Evolutionary conservation across 2,113 vertebrate genomes (phyloP), one percentile per base, ranked within the genome.

Genomic region (Sapayoa aenigma): DNA sequence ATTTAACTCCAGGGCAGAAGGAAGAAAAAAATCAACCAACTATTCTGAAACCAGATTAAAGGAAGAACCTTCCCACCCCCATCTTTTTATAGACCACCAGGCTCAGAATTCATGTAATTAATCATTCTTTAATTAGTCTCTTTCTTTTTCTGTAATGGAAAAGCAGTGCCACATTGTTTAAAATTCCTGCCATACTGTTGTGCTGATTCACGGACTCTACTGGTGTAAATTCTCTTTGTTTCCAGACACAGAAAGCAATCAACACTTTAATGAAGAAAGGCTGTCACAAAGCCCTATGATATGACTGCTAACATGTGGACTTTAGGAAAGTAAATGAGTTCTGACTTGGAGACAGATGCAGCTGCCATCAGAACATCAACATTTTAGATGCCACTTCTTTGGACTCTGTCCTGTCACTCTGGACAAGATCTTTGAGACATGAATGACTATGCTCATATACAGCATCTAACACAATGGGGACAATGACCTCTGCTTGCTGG

Each of bases 171-270:
- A 91, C 62, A n/a, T 52, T 89, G 76, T 94, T 95, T 95, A 92
- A 92, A 96, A 92, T 93, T 94, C 88, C 81, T 94, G 89, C 91
- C 93, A 80, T 95, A 89, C 71, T 91, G 86, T 52, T 94, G 84
- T 89, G 83, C 58, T 90, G 92, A 90, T 94, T 91, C 83, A 84
- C 8, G 6, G 42, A 66, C 44, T 77, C 60, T 72, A 19, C 9
- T 76, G 78, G 84, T 84, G 90, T 89, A 97, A 97, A 94, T 89
- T 84, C 62, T 91, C 58, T 53, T 87, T 75, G 56, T 84, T 79
- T 95, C 72, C 81, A 94, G 94, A 72, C 74, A 78, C n/a, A 94
- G 89, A 94, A 90, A 65, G 79, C 41, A 90, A 84, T 67, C 87
- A 95, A 95, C 95, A 49, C 30, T 28, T 77, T 50, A 62, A 25